Base-by-base conservation (phyloP, 1,140 invertebrate species). In the Saccostrea cuccullata region DNA sequence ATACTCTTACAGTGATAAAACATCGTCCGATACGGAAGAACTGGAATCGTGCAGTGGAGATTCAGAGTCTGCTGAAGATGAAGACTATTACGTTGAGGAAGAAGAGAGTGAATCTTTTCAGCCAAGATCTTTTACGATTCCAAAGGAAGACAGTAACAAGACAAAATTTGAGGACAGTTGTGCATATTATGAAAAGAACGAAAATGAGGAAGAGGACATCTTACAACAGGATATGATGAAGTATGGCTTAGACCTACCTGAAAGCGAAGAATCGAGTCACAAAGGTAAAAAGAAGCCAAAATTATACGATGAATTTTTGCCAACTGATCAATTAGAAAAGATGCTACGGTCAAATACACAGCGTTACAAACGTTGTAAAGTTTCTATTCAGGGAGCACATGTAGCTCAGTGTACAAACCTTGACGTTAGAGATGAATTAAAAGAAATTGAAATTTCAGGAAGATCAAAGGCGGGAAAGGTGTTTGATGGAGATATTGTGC, bases 401-500 rank as follows among this genome's bases (percentile, higher is more conserved):
- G 83, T 17, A 40, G 88, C 91, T 30, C 55, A 88, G 2, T 90
- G 90, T 55, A 89, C 20, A 40, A 86, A 88, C 15, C 20, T 90
- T 12, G 86, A 90, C 30, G 55, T 73, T 20, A 23, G 40, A 13
- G 89, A 58, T n/a, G 84, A 64, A 13, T 23, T 88, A 20, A 58
- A 73, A n/a, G 89, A 90, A 73, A 92, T 94, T 56, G 87, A 90
- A 60, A 92, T 94, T 15, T 88, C 83, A 55, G 90, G 92, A 11
- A 88, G 93, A 85, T 90, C 89, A 17, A 92, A 90, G 83, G 91
- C 90, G 64, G 93, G 93, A 13, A 91, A 87, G 83, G 88, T 90
- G 58, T 93, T 92, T 77, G 90, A 89, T 64, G 91, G 89, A 15
- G 93, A 93, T 89, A 91, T 92, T 40, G 93, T 94, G 11, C 86